A percentile compares a stretch with the other conserved stretches of the same genome.
Conservation (phyloP, 2,797 vertebrate species). For the Rhinichthys osculus region DNA sequence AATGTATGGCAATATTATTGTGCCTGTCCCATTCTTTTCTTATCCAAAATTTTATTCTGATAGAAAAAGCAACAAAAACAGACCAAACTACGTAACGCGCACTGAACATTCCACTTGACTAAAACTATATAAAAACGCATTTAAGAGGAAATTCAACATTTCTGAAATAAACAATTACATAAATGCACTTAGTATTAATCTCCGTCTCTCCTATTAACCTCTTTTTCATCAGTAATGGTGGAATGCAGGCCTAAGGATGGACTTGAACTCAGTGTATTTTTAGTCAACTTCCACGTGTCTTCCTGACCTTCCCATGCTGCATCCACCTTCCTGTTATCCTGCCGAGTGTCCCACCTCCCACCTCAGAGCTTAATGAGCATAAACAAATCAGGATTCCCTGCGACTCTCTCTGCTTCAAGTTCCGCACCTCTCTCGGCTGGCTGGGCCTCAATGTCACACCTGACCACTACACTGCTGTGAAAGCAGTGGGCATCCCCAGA, state of each 20-base stretch:
- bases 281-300: constrained; percentile 19
- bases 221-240: neutral
- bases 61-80: neutral
- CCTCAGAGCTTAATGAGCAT: constrained; percentile 47
- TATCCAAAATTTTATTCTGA: neutral
- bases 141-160: neutral
- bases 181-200: neutral
- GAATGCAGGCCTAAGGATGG: neutral
- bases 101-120: neutral
- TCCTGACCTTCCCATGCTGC: constrained; percentile 52
- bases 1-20: neutral
- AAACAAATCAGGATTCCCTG: constrained; percentile 48
- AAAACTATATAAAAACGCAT: too few relatives aligned
- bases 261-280: constrained; percentile 9
- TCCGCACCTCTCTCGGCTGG: constrained; percentile 24
- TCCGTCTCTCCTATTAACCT: neutral
- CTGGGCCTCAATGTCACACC: constrained; percentile 56
- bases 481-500: constrained; percentile 42
- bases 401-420: constrained; percentile 18
- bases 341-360: constrained; percentile 42
- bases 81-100: neutral
- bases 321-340: constrained; percentile 43
- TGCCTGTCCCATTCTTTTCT: neutral
- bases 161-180: neutral
- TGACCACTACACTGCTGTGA: constrained; percentile 66